A percentile compares a stretch with the other conserved stretches of the same genome.
Conservation (phyloP, 2,888 invertebrate species). For the Spilosoma lubricipeda region DNA sequence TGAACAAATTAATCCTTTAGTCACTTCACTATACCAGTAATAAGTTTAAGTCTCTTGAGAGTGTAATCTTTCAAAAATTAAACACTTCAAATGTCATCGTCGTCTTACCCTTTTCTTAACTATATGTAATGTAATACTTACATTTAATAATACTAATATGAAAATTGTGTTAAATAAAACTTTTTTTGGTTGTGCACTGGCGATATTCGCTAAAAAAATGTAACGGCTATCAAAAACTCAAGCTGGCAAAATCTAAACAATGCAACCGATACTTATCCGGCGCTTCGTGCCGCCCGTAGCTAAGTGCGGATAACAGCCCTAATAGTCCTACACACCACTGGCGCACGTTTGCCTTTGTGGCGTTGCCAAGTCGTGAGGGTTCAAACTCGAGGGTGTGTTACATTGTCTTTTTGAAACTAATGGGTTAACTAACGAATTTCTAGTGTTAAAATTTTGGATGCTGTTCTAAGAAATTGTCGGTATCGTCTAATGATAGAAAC, state of each 20-base stretch:
- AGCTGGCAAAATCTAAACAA: constrained; percentile 40
- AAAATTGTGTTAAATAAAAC: background rate
- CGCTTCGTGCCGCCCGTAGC: constrained; percentile 42
- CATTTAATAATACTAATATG: background rate
- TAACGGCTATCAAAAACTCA: constrained; percentile 12
- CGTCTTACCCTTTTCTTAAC: too few species aligned
- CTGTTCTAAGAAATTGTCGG: background rate
- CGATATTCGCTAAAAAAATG: background rate
- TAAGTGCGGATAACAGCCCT: constrained; percentile 34
- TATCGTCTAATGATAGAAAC: background rate
- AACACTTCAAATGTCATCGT: too few species aligned
- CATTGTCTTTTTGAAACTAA: constrained; percentile 43
- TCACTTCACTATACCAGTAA: background rate
- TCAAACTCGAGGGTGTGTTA: constrained; percentile 31
- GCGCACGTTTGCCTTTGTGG: constrained; percentile 48
- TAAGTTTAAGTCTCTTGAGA: too few species aligned
- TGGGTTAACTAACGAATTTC: constrained; percentile 32
- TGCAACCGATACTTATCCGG: constrained; percentile 45
- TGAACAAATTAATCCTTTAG: background rate
- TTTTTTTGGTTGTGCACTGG: background rate
- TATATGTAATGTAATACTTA: too few species aligned
- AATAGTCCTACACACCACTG: constrained; percentile 38
- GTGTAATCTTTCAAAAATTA: background rate
- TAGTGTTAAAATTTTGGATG: constrained; percentile 8
- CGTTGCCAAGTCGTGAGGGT: constrained; percentile 46